Conservation (phyloP, 2,113 vertebrate species). For the Hypomesus transpacificus region DNA sequence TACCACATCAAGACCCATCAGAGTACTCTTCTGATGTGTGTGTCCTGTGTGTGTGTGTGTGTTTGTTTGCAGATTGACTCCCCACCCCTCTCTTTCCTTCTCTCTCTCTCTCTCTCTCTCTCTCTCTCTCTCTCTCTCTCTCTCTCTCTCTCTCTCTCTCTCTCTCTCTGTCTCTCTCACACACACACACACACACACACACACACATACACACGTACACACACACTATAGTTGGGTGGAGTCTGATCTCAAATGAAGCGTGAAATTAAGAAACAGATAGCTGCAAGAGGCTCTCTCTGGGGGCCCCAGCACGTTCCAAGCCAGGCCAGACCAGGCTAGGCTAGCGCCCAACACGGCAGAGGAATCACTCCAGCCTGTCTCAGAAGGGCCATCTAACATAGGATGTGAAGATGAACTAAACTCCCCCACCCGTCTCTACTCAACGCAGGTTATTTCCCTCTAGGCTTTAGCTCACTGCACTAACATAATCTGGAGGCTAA, state of each 20-base stretch:
- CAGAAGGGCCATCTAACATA: not conserved
- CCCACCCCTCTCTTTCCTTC: not conserved
- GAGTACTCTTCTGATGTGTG: too few species aligned
- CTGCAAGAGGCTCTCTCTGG: conserved; percentile 7
- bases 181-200: too few species aligned
- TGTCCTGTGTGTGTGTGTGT: not conserved
- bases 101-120: not conserved
- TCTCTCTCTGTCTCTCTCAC: not conserved
- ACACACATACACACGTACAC: not conserved
- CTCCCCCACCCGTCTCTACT: not conserved
- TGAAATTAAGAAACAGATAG: conserved; percentile 20
- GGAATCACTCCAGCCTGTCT: not conserved
- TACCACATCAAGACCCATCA: not conserved
- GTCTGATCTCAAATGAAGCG: conserved; percentile 16
- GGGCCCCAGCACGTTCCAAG: not conserved
- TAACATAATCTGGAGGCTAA: too few species aligned
- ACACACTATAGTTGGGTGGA: not conserved
- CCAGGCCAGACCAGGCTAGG: not conserved
- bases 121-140: not conserved
- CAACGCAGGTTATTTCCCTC: too few species aligned
- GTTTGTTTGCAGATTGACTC: not conserved
- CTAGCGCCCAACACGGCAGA: not conserved
- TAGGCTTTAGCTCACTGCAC: too few species aligned
- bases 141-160: not conserved
- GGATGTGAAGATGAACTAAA: not conserved